phyloP scores from a whole-genome alignment of 2,888 invertebrate genomes.

The Monochamus alternatus region DNA sequence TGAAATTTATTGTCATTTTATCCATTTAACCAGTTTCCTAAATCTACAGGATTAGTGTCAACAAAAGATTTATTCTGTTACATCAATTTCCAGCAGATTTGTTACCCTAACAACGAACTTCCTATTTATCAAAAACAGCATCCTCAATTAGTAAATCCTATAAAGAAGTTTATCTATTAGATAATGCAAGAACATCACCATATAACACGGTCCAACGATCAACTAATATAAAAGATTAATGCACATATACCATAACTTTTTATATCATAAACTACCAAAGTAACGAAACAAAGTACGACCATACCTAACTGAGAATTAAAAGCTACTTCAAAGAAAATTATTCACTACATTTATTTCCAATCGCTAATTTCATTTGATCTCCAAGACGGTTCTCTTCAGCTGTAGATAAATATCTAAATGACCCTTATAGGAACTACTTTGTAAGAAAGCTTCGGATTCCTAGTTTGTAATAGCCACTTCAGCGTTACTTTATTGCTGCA shows the following conservation, averaged over 20 bases:
- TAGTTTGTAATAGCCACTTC: slow-evolving; percentile 17
- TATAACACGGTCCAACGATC: too few species aligned
- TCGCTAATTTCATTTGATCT: not conserved
- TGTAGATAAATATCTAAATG: slow-evolving; percentile 18
- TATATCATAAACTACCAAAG: too few species aligned
- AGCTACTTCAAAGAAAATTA: not conserved
- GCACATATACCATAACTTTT: too few species aligned
- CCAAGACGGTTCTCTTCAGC: not conserved
- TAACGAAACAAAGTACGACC: too few species aligned
- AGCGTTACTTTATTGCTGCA: slow-evolving; percentile 13
- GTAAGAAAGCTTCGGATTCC: slow-evolving; percentile 6
- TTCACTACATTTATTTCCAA: not conserved
- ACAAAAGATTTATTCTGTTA: not conserved
- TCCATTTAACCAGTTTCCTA: not conserved
- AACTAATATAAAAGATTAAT: too few species aligned
- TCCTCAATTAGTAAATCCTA: too few species aligned
- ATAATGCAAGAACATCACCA: too few species aligned
- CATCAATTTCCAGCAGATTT: slow-evolving; percentile 7
- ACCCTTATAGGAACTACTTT: slow-evolving; percentile 18
- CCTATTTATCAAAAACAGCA: too few species aligned
- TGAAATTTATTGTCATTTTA: slow-evolving; percentile 6
- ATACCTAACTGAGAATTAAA: not conserved
- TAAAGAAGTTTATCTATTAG: too few species aligned
- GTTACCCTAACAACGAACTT: not conserved
- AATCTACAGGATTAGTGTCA: slow-evolving; percentile 4